These are phyloP conservation scores for Strongylocentrotus purpuratus DNA, from an alignment of 35 echinoderm and acorn worm species.

Conservation along the genomic window DNA sequence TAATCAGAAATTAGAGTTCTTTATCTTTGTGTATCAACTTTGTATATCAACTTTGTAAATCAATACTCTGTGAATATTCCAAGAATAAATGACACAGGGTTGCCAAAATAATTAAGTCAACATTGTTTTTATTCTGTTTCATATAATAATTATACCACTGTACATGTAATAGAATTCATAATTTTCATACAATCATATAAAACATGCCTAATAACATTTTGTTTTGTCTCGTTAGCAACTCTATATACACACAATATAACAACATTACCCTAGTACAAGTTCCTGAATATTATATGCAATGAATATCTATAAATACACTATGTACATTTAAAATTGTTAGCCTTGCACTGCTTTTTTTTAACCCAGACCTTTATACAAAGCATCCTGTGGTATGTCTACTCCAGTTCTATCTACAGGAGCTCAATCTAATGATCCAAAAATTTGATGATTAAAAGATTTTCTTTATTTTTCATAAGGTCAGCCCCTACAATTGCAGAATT, in stretches of 20 bases:
- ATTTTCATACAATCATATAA: constrained; percentile 13
- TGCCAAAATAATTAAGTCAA: not conserved
- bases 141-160: not conserved
- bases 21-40: no score
- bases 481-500: no score
- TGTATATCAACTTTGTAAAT: not conserved
- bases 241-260: constrained; percentile 6
- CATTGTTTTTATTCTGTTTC: not conserved
- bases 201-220: not conserved
- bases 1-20: not conserved
- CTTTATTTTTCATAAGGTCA: no score
- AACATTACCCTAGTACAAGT: not conserved
- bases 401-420: no score
- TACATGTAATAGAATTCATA: not conserved
- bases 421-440: no score
- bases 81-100: not conserved
- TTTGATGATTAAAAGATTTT: no score
- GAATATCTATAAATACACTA: not conserved
- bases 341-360: not conserved
- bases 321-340: not conserved
- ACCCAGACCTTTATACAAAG: no score
- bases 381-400: no score
- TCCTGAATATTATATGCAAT: not conserved
- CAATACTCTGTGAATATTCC: not conserved
- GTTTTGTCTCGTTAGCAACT: not conserved